Conservation (phyloP, 2,113 vertebrate species). For the Tor tambroides region DNA sequence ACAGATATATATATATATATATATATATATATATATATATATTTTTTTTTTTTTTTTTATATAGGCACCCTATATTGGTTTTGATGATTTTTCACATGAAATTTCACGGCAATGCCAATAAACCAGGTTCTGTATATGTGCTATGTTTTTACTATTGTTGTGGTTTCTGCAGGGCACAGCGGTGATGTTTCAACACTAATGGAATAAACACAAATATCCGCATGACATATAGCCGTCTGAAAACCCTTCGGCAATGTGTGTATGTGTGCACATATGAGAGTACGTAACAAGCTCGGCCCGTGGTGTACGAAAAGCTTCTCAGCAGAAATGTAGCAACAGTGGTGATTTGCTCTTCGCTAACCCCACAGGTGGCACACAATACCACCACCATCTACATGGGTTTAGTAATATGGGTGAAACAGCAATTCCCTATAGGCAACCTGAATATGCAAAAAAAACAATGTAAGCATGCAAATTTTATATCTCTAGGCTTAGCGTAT, state of each 20-base stretch:
- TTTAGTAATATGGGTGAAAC: slow-evolving; percentile 38
- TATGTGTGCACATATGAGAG: slow-evolving; percentile 12
- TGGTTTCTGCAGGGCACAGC: slow-evolving; percentile 9
- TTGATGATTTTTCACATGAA: neutral
- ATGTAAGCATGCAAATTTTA: neutral
- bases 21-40: too few relatives aligned
- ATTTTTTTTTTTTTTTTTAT: too few relatives aligned
- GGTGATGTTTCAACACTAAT: slow-evolving; percentile 28
- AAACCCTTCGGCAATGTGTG: slow-evolving; percentile 29
- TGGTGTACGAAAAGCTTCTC: slow-evolving; percentile 9
- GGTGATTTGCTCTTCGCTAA: slow-evolving; percentile 34
- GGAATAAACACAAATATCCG: slow-evolving; percentile 34
- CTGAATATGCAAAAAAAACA: neutral
- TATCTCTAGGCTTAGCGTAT: neutral
- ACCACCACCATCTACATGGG: slow-evolving; percentile 31
- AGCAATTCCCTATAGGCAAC: slow-evolving; percentile 20
- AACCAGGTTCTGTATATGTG: neutral
- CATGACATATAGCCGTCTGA: slow-evolving; percentile 37
- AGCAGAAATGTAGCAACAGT: slow-evolving; percentile 36
- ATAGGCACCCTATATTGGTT: neutral
- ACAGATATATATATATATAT: too few relatives aligned
- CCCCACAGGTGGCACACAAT: slow-evolving; percentile 25
- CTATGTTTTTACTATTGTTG: slow-evolving; percentile 1
- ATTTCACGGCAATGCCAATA: neutral
- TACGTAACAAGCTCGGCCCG: slow-evolving; percentile 4